A percentile compares a stretch with the other conserved stretches of the same genome.
Conservation (phyloP, 2,888 invertebrate species). For the Eristalis pertinax region DNA sequence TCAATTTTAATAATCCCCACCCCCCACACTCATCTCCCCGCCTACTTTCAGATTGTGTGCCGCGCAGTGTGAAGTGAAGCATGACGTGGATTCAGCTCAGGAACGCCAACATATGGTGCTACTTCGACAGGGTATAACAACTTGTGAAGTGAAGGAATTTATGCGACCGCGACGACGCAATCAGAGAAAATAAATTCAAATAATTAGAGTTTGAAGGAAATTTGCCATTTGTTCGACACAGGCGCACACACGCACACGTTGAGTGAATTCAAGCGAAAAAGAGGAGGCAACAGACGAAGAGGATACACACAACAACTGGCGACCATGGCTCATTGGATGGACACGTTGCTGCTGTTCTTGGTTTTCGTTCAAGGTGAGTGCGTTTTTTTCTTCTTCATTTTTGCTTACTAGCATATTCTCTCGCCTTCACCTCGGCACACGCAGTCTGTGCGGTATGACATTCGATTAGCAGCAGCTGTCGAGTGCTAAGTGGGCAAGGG, state of each 20-base stretch:
- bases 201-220: constrained; percentile 22
- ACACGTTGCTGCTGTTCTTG: constrained; percentile 65
- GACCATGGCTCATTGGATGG: constrained; percentile 66
- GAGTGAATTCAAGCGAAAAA: not conserved
- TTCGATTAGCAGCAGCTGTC: constrained; percentile 66
- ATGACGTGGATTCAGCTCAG: constrained; percentile 41
- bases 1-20: not conserved
- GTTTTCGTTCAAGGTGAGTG: constrained; percentile 70
- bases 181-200: not conserved
- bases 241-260: not conserved
- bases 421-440: not conserved
- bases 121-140: constrained; percentile 36
- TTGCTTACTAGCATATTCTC: not conserved
- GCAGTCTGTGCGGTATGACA: constrained; percentile 41
- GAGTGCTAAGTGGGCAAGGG: constrained; percentile 46
- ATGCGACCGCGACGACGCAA: not conserved
- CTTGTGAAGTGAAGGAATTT: constrained; percentile 22
- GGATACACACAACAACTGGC: constrained; percentile 1
- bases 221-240: constrained; percentile 21
- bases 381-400: not conserved
- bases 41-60: constrained; percentile 46
- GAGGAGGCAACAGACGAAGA: not conserved
- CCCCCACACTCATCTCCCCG: not conserved
- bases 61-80: constrained; percentile 16
- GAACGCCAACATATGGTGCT: constrained; percentile 42